A percentile compares a stretch with the other conserved stretches of the same genome.
phyloP scores from a whole-genome alignment of 2,113 vertebrate species.

The Rhabdomys dilectus region DNA sequence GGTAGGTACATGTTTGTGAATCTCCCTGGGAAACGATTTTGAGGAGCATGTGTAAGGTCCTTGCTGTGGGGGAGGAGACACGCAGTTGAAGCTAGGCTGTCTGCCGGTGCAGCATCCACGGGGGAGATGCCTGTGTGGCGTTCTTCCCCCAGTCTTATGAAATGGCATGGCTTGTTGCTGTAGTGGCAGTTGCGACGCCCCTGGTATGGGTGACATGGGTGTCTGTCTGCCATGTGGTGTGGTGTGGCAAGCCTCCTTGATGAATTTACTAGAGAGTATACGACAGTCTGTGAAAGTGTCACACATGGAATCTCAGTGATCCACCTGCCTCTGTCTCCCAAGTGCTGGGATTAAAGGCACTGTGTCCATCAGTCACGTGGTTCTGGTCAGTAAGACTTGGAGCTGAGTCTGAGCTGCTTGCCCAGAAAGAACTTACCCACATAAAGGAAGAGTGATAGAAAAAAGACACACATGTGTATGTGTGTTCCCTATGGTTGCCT shows the following conservation, averaged over 20 bases:
- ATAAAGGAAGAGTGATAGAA: neutral
- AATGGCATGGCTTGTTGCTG: neutral
- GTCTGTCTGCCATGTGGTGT: neutral
- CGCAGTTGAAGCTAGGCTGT: neutral
- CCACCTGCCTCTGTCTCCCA: too few relatives aligned
- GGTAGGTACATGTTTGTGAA: neutral
- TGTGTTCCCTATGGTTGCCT: too few relatives aligned
- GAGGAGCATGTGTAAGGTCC: neutral
- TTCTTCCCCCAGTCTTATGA: neutral
- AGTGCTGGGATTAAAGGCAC: too few relatives aligned
- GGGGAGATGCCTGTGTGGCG: neutral
- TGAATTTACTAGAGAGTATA: neutral
- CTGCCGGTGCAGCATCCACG: neutral
- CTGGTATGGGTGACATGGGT: neutral
- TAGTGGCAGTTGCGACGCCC: neutral
- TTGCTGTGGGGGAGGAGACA: neutral
- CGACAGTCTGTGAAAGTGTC: neutral
- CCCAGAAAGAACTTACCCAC: too few relatives aligned
- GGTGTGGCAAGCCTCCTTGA: neutral
- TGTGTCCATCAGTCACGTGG: too few relatives aligned
- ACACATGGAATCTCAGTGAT: neutral
- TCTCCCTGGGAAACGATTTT: neutral
- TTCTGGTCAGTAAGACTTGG: too few relatives aligned
- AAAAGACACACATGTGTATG: too few relatives aligned
- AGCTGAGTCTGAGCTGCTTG: too few relatives aligned